Evolutionary conservation across 2,113 vertebrate species (phyloP).

Genomic region (Megaptera novaeangliae): DNA sequence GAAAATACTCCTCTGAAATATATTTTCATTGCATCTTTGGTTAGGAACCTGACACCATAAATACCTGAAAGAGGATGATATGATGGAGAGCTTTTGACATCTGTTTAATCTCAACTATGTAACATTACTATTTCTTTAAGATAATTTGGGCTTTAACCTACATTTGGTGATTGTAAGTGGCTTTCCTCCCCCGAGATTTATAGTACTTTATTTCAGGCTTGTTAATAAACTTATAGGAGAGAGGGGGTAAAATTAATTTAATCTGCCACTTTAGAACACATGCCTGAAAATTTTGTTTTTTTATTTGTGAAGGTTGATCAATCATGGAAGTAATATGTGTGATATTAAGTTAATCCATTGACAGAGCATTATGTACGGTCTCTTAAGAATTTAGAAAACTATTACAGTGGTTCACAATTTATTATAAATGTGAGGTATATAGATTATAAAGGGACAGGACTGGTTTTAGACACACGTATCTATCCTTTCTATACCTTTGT

Average conservation of each 20-base stretch:
- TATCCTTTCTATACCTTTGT: neutral
- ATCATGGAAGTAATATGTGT: neutral
- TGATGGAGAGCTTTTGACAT: neutral
- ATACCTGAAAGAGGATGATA: neutral
- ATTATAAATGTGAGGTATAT: neutral
- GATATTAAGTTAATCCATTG: neutral
- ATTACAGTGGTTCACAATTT: neutral
- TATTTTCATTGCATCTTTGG: neutral
- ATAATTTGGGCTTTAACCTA: neutral
- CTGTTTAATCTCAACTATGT: neutral
- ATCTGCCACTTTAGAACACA: neutral
- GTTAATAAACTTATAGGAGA: neutral
- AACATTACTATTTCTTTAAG: neutral
- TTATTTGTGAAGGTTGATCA: neutral
- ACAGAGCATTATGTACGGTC: neutral
- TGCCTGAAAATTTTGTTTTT: neutral
- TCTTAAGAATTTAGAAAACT: neutral
- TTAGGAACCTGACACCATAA: neutral
- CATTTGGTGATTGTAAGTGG: neutral
- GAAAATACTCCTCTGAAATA: neutral
- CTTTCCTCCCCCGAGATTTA: neutral
- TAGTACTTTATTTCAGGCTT: neutral
- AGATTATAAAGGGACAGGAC: neutral
- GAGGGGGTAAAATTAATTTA: neutral
- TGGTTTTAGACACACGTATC: neutral